Evolutionary conservation across 1,140 invertebrate genomes (phyloP).

Genomic region (Chionoecetes opilio): DNA sequence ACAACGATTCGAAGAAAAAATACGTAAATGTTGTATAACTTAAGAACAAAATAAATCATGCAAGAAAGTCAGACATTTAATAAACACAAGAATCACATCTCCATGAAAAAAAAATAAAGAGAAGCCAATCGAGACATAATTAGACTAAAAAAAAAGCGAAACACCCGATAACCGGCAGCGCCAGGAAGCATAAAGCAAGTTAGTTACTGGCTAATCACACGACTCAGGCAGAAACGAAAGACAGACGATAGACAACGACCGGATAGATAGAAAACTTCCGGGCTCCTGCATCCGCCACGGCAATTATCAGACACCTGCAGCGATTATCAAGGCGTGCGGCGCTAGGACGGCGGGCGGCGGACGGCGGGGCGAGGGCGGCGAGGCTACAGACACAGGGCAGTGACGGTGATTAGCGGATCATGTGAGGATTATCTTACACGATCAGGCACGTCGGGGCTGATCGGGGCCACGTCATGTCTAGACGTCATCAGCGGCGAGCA

Average conservation of each 20-base stretch:
- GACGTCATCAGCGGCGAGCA: not conserved
- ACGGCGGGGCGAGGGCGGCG: not conserved
- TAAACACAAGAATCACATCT: not conserved
- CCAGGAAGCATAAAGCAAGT: not conserved
- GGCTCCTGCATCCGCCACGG: not conserved
- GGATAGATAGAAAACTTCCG: constrained; percentile 29
- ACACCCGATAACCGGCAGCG: not conserved
- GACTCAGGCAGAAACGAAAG: not conserved
- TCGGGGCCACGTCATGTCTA: not conserved
- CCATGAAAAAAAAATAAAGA: not conserved
- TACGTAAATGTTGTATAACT: too few species aligned
- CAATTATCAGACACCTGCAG: constrained; percentile 18
- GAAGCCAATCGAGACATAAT: not conserved
- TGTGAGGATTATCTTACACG: not conserved
- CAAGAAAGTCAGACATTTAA: not conserved
- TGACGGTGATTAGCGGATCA: not conserved
- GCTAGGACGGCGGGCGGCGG: not conserved
- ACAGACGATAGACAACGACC: not conserved
- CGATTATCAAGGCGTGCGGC: constrained; percentile 15
- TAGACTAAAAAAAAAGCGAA: not conserved
- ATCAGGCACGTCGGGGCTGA: not conserved
- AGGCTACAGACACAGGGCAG: not conserved
- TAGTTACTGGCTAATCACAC: constrained; percentile 17
- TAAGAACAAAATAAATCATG: too few species aligned
- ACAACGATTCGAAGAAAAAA: too few species aligned